Percentiles rank a stretch among this genome's conserved stretches.
These are phyloP conservation scores for Nemopilema nomurai DNA, from an alignment of 30 jellyfish, hydroid and myxozoan species.

Conservation along the genomic window DNA sequence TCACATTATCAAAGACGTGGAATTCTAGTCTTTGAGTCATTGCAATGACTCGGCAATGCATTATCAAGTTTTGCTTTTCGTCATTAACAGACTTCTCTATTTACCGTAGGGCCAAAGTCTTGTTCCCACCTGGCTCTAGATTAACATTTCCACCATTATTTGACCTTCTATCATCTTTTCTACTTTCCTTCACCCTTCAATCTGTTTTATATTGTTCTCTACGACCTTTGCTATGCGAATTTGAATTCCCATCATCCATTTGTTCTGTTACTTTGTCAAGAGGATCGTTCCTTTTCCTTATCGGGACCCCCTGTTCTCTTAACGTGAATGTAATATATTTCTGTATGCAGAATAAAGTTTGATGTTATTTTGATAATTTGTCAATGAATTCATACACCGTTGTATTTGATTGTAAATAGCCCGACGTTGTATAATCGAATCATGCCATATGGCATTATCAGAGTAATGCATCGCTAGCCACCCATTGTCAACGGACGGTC, in stretches of 20 bases:
- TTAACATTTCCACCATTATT: background rate
- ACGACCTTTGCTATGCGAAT: no score
- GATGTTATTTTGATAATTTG: background rate
- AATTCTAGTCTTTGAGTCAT: background rate
- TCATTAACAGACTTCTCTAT: background rate
- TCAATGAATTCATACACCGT: background rate
- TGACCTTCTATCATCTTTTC: background rate
- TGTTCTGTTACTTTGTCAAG: no score
- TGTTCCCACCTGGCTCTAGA: background rate
- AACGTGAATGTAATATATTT: no score
- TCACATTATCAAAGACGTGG: background rate
- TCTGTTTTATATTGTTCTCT: no score
- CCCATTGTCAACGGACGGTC: background rate
- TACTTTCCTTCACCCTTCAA: conserved; percentile 9
- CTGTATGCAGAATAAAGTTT: background rate
- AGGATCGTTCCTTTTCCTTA: no score
- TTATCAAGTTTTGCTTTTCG: background rate
- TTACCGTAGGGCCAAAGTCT: background rate
- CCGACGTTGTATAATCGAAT: background rate
- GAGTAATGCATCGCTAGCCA: background rate
- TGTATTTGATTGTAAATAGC: background rate
- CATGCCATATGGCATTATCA: background rate
- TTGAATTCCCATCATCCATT: no score
- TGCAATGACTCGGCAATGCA: background rate
- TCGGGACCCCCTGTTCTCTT: no score